These are phyloP conservation scores for Polyommatus iphigenia DNA, from an alignment of 2,888 invertebrate species.

Conservation along the genomic window DNA sequence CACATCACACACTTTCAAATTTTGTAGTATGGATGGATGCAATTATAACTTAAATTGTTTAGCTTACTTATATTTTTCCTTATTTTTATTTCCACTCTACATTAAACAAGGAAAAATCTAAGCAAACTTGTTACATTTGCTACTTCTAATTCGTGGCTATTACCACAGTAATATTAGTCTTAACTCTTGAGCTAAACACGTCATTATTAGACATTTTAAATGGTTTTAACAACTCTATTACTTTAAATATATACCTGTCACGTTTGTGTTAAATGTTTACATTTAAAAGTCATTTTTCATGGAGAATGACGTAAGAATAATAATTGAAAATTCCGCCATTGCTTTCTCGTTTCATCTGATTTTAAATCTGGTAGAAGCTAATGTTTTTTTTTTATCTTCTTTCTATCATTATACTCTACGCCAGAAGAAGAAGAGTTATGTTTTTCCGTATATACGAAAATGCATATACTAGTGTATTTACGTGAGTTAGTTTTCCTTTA, in stretches of 20 bases:
- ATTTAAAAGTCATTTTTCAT: background rate
- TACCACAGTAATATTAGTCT: background rate
- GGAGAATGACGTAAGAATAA: background rate
- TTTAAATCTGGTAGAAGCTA: too few species aligned
- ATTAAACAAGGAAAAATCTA: background rate
- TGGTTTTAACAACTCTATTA: constrained; percentile 20
- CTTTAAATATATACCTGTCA: background rate
- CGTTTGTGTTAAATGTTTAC: background rate
- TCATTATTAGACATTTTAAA: background rate
- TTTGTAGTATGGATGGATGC: too few species aligned
- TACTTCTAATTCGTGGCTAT: background rate
- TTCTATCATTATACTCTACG: background rate
- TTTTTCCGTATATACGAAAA: too few species aligned
- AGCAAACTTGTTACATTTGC: background rate
- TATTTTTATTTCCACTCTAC: too few species aligned
- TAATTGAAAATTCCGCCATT: background rate
- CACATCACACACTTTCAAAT: too few species aligned
- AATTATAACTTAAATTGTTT: too few species aligned
- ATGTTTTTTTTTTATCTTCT: too few species aligned
- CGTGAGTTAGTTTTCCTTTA: background rate
- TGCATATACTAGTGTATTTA: background rate
- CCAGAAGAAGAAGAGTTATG: background rate
- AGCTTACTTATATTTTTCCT: too few species aligned
- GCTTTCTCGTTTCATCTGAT: background rate
- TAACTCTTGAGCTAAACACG: background rate